Evolutionary conservation across 2,113 vertebrate genomes (phyloP).

Genomic region (Actenoides hombroni): DNA sequence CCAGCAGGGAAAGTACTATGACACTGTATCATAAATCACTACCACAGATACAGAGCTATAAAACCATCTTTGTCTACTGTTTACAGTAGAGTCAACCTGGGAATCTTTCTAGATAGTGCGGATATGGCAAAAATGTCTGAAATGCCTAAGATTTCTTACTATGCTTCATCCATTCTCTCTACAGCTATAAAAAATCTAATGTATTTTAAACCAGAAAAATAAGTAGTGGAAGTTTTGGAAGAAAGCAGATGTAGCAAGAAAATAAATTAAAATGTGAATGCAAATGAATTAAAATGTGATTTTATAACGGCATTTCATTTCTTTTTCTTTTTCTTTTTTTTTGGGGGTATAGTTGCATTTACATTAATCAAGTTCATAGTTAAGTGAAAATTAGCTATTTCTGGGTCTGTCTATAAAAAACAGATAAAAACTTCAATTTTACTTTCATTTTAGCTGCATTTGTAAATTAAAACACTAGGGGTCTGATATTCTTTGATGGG

Average conservation of each 20-base stretch:
- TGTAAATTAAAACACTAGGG: background rate
- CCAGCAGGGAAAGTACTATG: background rate
- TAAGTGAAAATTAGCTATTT: background rate
- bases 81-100: background rate
- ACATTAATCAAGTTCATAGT: background rate
- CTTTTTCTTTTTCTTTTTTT: no score
- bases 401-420: background rate
- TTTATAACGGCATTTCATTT: background rate
- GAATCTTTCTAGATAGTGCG: background rate
- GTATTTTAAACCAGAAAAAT: constrained; percentile 1
- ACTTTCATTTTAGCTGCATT: background rate
- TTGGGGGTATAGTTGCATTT: background rate
- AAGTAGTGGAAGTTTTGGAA: background rate
- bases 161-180: background rate
- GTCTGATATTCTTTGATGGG: background rate
- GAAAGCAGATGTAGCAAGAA: background rate
- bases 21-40: constrained; percentile 24
- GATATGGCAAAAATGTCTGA: background rate
- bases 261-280: background rate
- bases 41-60: background rate
- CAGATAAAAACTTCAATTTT: background rate
- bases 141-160: background rate
- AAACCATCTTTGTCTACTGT: constrained; percentile 22
- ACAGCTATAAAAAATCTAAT: background rate
- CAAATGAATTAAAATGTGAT: background rate